Evolutionary conservation across 2,113 vertebrate species (phyloP), one percentile per base, ranked within the genome.

Genomic region (Noturus placidus): DNA sequence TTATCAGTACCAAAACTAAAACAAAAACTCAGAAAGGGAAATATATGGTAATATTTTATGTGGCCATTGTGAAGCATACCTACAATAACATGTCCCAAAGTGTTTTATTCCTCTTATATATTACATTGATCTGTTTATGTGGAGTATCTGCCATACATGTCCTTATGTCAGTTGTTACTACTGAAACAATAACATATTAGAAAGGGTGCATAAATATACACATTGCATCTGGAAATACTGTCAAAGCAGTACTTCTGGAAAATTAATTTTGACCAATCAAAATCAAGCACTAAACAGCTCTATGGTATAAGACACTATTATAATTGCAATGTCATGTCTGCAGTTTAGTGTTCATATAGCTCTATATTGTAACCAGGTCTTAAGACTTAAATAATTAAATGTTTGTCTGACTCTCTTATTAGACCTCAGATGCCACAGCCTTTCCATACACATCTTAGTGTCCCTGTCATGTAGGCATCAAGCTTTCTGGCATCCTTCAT

Each of bases 401-500:
- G 20, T 38, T 74, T 74, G 25, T n/a, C 46, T 76, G 20, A 11
- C 72, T 76, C 22, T 77, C 72, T 46, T 77, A 77, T 77, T 78
- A 63, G 35, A 59, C 30, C 46, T 54, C 27, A 33, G 27, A 65
- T n/a, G n/a, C 22, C 67, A 54, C 46, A 72, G 46, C 25, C 38
- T 46, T 61, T 6, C 10, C 15, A 17, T 13, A 3, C 14, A 52
- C 42, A 87, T 78, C 50, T 84, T 42, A 63, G 22, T 63, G 54
- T 65, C 84, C 76, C 10, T n/a, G n/a, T 87, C 70, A 46, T 8
- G 42, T 61, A 69, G 59, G 19, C 69, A 33, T 72, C 56, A 35
- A 78, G 59, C 65, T 33, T 83, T 86, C 54, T 84, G 81, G 56
- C 57, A 46, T 69, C 54, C 30, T 82, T 80, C 17, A 50, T 63